Evolutionary conservation across 2,888 invertebrate species (phyloP).

Genomic region (Caradrina kadenii): DNA sequence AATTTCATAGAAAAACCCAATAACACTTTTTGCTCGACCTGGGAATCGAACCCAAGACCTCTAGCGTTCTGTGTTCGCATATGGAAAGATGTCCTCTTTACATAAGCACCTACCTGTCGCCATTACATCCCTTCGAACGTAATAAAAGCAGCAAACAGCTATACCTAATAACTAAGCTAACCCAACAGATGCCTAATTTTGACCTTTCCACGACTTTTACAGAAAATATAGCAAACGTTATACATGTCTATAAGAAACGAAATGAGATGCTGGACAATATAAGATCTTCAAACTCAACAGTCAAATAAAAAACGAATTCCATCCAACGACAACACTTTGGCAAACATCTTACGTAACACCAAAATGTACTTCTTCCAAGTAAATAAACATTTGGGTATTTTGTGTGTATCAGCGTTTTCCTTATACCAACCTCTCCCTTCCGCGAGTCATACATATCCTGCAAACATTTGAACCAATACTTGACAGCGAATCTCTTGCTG

Average conservation of each 20-base stretch:
- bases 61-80: too few relatives aligned
- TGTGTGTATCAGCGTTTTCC: constrained; percentile 16
- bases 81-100: too few relatives aligned
- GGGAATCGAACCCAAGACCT: too few relatives aligned
- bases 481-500: constrained; percentile 84
- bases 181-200: neutral
- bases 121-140: neutral
- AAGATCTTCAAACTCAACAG: constrained; percentile 30
- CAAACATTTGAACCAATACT: constrained; percentile 91
- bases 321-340: constrained; percentile 23
- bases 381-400: constrained; percentile 59
- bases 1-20: too few relatives aligned
- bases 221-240: neutral
- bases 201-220: constrained; percentile 7
- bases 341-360: constrained; percentile 53
- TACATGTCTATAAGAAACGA: constrained; percentile 33
- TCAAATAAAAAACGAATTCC: constrained; percentile 28
- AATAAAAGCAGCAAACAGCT: neutral
- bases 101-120: too few relatives aligned
- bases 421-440: constrained; percentile 81
- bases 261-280: constrained; percentile 18
- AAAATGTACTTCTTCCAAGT: constrained; percentile 52
- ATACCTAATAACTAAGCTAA: neutral
- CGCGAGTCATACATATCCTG: constrained; percentile 91
- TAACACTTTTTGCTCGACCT: too few relatives aligned